These are phyloP conservation scores for Agonopterix heracliana DNA, from an alignment of 2,888 invertebrate genomes.

Conservation along the genomic window DNA sequence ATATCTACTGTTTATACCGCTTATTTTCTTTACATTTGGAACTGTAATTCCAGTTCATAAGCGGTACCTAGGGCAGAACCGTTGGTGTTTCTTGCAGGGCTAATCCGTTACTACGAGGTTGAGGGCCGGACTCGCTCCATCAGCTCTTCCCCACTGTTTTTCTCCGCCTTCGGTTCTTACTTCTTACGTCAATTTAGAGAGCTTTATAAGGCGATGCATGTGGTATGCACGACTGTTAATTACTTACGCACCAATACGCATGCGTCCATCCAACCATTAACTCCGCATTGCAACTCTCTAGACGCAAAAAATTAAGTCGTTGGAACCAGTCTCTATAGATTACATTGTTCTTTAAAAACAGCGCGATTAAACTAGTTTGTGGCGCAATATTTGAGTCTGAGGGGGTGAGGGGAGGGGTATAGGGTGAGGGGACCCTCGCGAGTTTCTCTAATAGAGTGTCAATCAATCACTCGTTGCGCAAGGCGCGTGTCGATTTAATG, in stretches of 20 bases:
- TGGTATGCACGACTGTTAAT: background rate
- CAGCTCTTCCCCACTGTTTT: background rate
- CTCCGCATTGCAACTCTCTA: background rate
- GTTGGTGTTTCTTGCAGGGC: too few species aligned
- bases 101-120: too few species aligned
- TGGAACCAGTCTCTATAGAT: background rate
- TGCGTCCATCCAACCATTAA: background rate
- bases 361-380: background rate
- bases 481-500: conserved; percentile 54
- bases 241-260: conserved; percentile 3
- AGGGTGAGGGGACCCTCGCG: too few species aligned
- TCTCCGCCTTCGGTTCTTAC: background rate
- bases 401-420: background rate
- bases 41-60: too few species aligned
- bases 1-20: too few species aligned
- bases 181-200: conserved; percentile 3
- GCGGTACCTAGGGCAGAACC: too few species aligned
- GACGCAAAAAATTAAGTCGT: background rate
- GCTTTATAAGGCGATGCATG: conserved; percentile 3
- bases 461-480: conserved; percentile 47
- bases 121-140: background rate
- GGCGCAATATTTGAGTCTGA: background rate
- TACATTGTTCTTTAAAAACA: background rate
- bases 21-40: too few species aligned
- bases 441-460: conserved; percentile 18